These are phyloP conservation scores for Sandelia bainsii DNA, from an alignment of 2,797 vertebrate species.

Conservation along the genomic window DNA sequence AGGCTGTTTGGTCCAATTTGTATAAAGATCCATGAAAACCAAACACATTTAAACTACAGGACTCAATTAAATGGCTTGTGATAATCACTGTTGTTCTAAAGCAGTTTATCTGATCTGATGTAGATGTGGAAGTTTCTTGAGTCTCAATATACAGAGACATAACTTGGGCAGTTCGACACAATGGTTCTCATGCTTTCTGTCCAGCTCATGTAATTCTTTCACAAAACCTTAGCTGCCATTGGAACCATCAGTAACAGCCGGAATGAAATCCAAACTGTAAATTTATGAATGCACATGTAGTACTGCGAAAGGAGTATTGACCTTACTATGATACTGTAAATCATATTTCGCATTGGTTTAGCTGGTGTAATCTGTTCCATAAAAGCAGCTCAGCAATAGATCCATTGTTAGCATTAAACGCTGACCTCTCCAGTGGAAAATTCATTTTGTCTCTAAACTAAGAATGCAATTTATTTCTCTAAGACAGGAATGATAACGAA, in stretches of 20 bases:
- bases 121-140: constrained; percentile 13
- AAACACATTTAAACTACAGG: constrained; percentile 31
- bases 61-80: constrained; percentile 13
- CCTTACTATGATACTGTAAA: background rate
- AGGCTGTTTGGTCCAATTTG: constrained; percentile 39
- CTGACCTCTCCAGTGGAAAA: constrained; percentile 66
- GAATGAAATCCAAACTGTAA: constrained; percentile 6
- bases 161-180: background rate
- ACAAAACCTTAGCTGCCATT: background rate
- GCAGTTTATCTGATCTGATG: constrained; percentile 45
- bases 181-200: constrained; percentile 14
- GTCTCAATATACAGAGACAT: constrained; percentile 20
- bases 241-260: background rate
- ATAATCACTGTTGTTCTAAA: constrained; percentile 40
- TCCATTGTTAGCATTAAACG: constrained; percentile 25
- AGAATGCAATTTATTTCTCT: constrained; percentile 79
- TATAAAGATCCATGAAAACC: constrained; percentile 30
- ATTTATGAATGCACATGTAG: background rate
- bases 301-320: background rate
- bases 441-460: constrained; percentile 48
- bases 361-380: constrained; percentile 38
- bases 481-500: constrained; percentile 73
- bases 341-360: background rate
- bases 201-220: constrained; percentile 3
- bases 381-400: constrained; percentile 32